Percentiles rank a stretch among this genome's conserved stretches.
Conservation (phyloP, 92 coral and sea anemone species). For the Chrysogorgia sp. region DNA sequence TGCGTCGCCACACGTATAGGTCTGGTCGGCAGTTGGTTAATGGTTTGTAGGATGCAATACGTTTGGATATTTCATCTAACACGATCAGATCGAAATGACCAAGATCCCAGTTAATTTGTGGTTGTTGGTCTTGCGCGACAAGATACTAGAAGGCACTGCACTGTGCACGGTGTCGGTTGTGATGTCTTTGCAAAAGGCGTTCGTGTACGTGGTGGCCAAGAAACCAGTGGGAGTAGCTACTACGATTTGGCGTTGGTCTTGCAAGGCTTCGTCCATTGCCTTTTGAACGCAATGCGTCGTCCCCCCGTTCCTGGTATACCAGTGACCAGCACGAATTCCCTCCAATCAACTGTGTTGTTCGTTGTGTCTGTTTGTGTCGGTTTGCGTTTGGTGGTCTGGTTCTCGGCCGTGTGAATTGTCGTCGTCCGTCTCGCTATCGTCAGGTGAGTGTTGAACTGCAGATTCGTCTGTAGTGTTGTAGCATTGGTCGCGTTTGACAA, state of each 20-base stretch:
- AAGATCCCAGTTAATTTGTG: too few species aligned
- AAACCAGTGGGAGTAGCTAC: too few species aligned
- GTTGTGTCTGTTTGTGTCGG: background rate
- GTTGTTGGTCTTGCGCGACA: too few species aligned
- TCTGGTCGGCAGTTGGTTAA: constrained; percentile 32
- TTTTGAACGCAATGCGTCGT: constrained; percentile 10
- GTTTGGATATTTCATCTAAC: background rate
- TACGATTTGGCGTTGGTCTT: too few species aligned
- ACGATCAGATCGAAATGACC: too few species aligned
- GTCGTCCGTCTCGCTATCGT: too few species aligned
- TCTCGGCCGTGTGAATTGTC: background rate
- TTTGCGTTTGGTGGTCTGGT: background rate
- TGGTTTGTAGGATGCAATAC: constrained; percentile 2
- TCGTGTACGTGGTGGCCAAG: too few species aligned
- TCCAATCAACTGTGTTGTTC: constrained; percentile 5
- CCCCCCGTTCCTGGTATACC: constrained; percentile 58
- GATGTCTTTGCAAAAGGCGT: too few species aligned
- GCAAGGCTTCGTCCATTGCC: constrained; percentile 44
- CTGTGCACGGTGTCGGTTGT: too few species aligned
- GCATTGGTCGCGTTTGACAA: background rate
- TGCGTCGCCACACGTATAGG: constrained; percentile 44
- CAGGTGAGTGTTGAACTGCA: background rate
- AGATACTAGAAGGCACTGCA: too few species aligned
- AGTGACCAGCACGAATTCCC: constrained; percentile 4
- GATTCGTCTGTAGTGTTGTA: background rate